Conservation (phyloP, 2,113 vertebrate species). For the Oxyruncus cristatus region DNA sequence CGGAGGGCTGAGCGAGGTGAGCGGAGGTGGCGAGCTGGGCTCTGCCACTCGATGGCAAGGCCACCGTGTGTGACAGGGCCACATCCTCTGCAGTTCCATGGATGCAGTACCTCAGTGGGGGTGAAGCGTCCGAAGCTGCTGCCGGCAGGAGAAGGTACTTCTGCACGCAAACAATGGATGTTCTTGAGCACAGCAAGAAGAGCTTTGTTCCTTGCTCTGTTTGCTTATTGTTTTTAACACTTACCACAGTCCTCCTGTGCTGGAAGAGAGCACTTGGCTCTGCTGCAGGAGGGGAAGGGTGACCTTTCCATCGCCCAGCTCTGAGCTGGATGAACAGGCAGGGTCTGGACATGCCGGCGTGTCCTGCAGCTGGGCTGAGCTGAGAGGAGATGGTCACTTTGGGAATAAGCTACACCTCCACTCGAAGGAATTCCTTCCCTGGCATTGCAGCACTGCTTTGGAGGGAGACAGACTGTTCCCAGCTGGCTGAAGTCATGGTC, state of each 20-base stretch:
- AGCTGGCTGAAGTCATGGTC: neutral
- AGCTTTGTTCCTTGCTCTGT: neutral
- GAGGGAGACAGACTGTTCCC: neutral
- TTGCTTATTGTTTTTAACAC: neutral
- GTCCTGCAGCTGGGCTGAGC: accelerated
- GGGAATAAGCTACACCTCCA: neutral
- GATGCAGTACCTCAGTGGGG: accelerated
- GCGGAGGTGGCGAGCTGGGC: neutral
- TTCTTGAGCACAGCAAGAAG: neutral
- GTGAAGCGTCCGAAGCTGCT: neutral
- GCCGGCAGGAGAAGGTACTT: neutral
- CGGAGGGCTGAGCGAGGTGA: neutral
- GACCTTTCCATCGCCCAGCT: neutral
- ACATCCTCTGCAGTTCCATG: neutral
- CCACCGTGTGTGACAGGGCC: accelerated
- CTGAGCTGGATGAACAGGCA: neutral
- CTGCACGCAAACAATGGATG: neutral
- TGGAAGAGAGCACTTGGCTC: neutral
- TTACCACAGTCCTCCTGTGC: neutral
- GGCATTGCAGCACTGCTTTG: neutral
- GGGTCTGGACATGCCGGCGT: neutral
- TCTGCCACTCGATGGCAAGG: neutral
- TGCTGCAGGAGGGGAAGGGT: neutral
- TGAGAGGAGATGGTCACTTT: neutral
- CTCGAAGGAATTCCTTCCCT: accelerated